phyloP scores from a whole-genome alignment of 2,888 invertebrate species.

The Lasioglossum zephyrum region DNA sequence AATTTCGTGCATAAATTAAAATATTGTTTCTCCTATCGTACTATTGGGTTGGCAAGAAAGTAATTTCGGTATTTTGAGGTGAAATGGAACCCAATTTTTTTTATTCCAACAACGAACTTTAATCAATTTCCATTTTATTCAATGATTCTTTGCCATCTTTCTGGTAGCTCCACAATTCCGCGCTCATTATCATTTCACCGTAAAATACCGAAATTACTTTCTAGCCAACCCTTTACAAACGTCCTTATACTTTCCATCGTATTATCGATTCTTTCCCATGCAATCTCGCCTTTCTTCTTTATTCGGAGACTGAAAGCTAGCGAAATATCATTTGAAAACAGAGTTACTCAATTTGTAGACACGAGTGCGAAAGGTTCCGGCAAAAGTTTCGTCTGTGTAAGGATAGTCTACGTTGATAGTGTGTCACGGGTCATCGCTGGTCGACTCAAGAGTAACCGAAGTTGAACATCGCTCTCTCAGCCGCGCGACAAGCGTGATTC shows the following conservation, averaged over 20 bases:
- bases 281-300: neutral
- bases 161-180: too few relatives aligned
- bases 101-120: too few relatives aligned
- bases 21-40: neutral
- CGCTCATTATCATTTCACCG: too few relatives aligned
- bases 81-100: too few relatives aligned
- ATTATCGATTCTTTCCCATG: neutral
- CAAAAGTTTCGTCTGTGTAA: neutral
- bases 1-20: neutral
- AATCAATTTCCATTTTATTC: too few relatives aligned
- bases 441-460: neutral
- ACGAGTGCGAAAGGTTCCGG: neutral
- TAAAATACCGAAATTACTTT: too few relatives aligned
- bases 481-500: slow-evolving; percentile 8
- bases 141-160: too few relatives aligned
- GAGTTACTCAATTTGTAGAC: neutral
- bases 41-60: neutral
- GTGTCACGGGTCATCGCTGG: neutral
- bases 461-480: neutral
- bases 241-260: neutral
- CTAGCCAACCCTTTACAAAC: neutral
- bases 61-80: too few relatives aligned
- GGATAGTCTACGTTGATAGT: neutral
- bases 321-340: neutral
- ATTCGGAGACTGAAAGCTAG: neutral